Conservation (phyloP, 2,113 vertebrate genomes). For the Phyllostomus hastatus region DNA sequence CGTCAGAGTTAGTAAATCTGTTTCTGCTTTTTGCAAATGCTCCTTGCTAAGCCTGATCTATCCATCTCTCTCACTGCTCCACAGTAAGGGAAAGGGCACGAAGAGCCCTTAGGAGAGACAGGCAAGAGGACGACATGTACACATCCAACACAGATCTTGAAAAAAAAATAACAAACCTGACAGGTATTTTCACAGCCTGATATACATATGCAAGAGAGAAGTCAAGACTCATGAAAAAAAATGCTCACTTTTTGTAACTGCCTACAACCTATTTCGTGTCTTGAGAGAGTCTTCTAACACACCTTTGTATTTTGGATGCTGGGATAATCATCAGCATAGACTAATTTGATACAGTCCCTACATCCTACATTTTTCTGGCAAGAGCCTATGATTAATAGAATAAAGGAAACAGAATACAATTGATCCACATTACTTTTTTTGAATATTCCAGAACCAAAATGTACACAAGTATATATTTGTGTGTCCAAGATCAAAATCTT, state of each 20-base stretch:
- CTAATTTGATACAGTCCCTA: conserved; percentile 37
- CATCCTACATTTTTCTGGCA: conserved; percentile 52
- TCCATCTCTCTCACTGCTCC: conserved; percentile 48
- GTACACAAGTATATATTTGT: background rate
- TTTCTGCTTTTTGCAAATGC: conserved; percentile 59
- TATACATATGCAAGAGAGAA: conserved; percentile 58
- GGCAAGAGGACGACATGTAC: background rate
- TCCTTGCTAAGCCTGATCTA: conserved; percentile 9
- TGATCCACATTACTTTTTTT: background rate
- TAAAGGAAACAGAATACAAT: conserved; percentile 52
- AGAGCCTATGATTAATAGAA: conserved; percentile 34
- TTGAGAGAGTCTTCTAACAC: background rate
- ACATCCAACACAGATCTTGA: background rate
- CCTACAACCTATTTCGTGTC: conserved; percentile 6
- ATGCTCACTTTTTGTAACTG: conserved; percentile 38
- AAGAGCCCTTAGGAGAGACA: conserved; percentile 48
- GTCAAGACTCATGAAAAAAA: conserved; percentile 30
- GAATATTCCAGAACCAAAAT: conserved; percentile 35
- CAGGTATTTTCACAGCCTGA: conserved; percentile 52
- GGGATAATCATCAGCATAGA: conserved; percentile 29
- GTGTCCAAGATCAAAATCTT: conserved; percentile 50
- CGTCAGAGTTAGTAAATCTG: conserved; percentile 78
- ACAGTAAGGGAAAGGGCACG: conserved; percentile 68
- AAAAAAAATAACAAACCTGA: background rate
- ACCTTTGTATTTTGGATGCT: conserved; percentile 39